Conservation (phyloP, 2,113 vertebrate species). For the Eidolon helvum region DNA sequence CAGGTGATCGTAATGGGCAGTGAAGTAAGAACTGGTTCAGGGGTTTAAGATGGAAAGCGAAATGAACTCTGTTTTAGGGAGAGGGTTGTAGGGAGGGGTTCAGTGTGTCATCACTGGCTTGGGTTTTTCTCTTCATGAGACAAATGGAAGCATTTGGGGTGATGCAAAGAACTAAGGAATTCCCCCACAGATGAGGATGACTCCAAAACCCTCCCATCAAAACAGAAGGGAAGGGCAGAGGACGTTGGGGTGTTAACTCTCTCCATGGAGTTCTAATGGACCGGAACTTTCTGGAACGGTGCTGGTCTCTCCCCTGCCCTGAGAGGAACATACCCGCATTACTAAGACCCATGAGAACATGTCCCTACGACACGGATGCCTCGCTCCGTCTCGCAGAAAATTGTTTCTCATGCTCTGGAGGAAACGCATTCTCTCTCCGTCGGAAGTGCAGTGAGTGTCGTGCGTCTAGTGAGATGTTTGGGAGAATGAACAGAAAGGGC, state of each 20-base stretch:
- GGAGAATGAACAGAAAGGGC: not conserved
- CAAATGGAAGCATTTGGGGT: not conserved
- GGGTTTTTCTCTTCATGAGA: not conserved
- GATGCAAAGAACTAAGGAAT: not conserved
- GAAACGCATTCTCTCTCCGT: not conserved
- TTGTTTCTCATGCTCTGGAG: not conserved
- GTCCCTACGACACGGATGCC: accelerated
- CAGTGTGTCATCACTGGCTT: not conserved
- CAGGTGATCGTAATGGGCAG: not conserved
- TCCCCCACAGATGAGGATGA: not conserved
- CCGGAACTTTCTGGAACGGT: not conserved
- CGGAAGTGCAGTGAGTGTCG: not conserved
- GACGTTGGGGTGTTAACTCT: not conserved
- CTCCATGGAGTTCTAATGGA: accelerated
- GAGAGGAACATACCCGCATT: not conserved
- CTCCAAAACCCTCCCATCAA: not conserved
- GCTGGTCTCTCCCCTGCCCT: not conserved
- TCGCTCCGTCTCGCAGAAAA: not conserved
- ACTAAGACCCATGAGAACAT: accelerated
- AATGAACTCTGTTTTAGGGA: not conserved
- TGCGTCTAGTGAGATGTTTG: not conserved
- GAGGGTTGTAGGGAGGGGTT: not conserved
- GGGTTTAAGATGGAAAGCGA: not conserved
- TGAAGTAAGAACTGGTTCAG: not conserved
- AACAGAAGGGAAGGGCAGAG: not conserved